phyloP scores from a whole-genome alignment of 2,888 invertebrate genomes.

The Leptinotarsa peninsularis region DNA sequence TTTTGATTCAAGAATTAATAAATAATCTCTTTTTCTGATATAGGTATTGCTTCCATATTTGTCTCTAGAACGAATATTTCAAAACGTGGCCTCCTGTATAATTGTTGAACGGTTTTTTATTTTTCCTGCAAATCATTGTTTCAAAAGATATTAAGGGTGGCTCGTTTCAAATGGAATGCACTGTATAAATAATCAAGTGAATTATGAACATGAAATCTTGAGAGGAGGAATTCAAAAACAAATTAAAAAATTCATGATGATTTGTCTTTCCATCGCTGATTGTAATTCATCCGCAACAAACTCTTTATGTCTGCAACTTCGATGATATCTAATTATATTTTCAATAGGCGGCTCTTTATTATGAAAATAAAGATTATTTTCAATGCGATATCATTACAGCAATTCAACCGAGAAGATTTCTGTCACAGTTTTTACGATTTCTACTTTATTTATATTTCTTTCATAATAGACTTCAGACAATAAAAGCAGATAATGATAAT shows the following conservation, averaged over 20 bases:
- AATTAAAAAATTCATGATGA: not conserved
- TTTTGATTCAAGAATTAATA: no score
- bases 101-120: no score
- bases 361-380: not conserved
- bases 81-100: no score
- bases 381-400: not conserved
- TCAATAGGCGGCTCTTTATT: not conserved
- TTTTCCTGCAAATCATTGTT: no score
- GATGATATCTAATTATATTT: not conserved
- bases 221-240: not conserved
- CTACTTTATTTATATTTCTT: not conserved
- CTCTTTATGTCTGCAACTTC: not conserved
- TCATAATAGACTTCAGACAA: not conserved
- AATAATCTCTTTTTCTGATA: no score
- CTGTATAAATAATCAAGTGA: not conserved
- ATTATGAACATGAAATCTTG: not conserved
- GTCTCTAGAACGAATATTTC: no score
- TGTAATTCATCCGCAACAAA: not conserved
- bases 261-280: constrained; percentile 1
- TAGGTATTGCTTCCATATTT: no score
- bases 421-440: not conserved
- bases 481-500: no score
- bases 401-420: not conserved
- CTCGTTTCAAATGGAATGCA: no score
- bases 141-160: no score